Base-by-base conservation (phyloP, 2,113 vertebrate genomes). In the Ciconia maguari region DNA sequence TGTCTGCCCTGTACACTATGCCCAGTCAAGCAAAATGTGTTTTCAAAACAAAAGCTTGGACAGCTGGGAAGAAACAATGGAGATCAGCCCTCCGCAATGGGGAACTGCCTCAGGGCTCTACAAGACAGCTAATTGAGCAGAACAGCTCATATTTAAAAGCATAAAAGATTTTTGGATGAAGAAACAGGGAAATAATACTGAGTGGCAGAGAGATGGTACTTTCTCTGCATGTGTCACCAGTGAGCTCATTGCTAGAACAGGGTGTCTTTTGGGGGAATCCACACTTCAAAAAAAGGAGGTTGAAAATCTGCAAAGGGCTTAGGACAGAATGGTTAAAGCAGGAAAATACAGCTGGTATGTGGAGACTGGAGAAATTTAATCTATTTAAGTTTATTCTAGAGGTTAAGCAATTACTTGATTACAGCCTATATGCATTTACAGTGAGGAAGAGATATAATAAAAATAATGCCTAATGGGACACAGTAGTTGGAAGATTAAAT, bases 11-110 rank as follows among this genome's bases (percentile, higher is more conserved):
- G 72, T 36, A 78, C 16, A 68, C 65, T 18, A 57, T 36, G 22
- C 17, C 46, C 82, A 96, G 52, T 66, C 49, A 93, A 94, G 76
- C 32, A 96, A 89, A 92, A 92, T 2, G 0, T 51, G 48, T 88
- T 94, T 93, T 72, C 85, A 87, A 91, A 96, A 88, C 49, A 87
- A 80, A 94, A 74, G 85, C 41, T 88, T 52, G 46, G 84, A 26
- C 85, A 93, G 72, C 78, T 86, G 71, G 46, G 25, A 93, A 76
- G 75, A 88, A 85, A 87, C 62, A 82, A 91, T 34, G 24, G 62
- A 83, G 57, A 74, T 46, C 70, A 61, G 55, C 32, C 65, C 44
- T 90, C 41, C 4, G 10, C 52, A 51, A 79, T 74, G 54, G 42
- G 46, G 21, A 88, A 85, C 32, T 70, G 88, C 87, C 82, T 51